Conservation (phyloP, 1,140 invertebrate species). For the Probaryconus sp. region DNA sequence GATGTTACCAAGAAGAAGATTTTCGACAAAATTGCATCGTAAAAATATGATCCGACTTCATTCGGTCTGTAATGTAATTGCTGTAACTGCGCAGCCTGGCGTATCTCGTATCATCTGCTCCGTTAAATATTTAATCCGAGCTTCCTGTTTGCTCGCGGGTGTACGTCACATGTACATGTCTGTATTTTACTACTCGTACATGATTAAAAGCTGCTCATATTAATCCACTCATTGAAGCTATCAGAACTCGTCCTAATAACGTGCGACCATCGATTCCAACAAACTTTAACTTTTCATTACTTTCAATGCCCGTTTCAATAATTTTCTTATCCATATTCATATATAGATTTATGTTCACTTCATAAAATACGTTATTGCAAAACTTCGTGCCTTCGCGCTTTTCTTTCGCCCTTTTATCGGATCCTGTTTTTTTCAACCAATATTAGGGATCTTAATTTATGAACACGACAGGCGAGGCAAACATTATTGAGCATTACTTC, state of each 20-base stretch:
- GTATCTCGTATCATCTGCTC: conserved; percentile 7
- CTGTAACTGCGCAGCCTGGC: conserved; percentile 13
- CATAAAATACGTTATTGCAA: too few relatives aligned
- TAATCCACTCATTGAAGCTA: conserved; percentile 14
- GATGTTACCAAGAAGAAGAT: conserved; percentile 69
- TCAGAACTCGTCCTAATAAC: background rate
- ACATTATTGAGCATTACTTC: too few relatives aligned
- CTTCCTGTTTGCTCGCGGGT: conserved; percentile 3
- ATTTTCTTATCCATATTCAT: background rate
- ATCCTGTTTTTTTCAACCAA: too few relatives aligned
- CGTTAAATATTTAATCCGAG: conserved; percentile 12
- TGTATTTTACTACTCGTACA: background rate
- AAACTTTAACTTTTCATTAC: conserved; percentile 9
- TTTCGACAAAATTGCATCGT: conserved; percentile 74
- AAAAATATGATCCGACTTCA: conserved; percentile 75
- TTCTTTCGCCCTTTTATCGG: too few relatives aligned
- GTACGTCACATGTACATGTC: background rate
- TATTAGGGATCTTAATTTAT: too few relatives aligned
- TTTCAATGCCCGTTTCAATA: background rate
- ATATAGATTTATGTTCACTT: background rate
- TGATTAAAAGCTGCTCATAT: conserved; percentile 5
- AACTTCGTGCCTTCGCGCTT: too few relatives aligned
- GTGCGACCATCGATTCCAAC: background rate
- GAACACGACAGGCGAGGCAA: too few relatives aligned
- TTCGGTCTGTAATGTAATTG: conserved; percentile 40